Evolutionary conservation across 2,888 invertebrate genomes (phyloP).

Genomic region (Nomada goodeniana): DNA sequence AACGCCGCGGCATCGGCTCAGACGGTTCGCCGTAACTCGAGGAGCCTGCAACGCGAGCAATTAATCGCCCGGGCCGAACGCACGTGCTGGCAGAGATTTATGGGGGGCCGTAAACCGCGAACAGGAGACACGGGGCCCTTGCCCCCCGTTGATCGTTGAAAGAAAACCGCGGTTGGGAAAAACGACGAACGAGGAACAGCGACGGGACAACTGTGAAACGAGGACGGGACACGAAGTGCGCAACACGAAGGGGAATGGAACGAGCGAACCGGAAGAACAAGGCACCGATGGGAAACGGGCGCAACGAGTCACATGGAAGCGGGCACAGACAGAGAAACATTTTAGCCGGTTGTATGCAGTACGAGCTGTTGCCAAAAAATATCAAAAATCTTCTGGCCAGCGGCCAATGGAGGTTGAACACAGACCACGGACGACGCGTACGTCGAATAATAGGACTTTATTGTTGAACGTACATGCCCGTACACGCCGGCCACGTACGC

Average conservation of each 20-base stretch:
- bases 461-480: slow-evolving; percentile 70
- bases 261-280: slow-evolving; percentile 38
- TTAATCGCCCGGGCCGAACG: slow-evolving; percentile 38
- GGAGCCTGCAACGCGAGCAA: slow-evolving; percentile 10
- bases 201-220: slow-evolving; percentile 8
- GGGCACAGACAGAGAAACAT: slow-evolving; percentile 74
- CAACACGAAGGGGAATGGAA: slow-evolving; percentile 40
- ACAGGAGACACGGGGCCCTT: slow-evolving; percentile 35
- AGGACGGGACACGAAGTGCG: slow-evolving; percentile 11
- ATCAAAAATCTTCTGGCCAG: slow-evolving; percentile 80
- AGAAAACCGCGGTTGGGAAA: slow-evolving; percentile 18
- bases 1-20: no score
- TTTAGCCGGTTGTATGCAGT: slow-evolving; percentile 78
- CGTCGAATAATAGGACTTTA: slow-evolving; percentile 78
- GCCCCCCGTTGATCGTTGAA: slow-evolving; percentile 31
- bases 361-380: slow-evolving; percentile 81
- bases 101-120: slow-evolving; percentile 39
- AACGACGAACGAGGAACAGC: background rate
- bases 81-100: slow-evolving; percentile 43
- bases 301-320: background rate
- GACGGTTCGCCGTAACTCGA: background rate
- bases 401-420: slow-evolving; percentile 71
- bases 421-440: slow-evolving; percentile 73
- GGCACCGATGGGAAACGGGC: background rate
- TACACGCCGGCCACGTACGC: slow-evolving; percentile 40